Percentiles rank a stretch among this genome's conserved stretches.
These are phyloP conservation scores for Atta cephalotes DNA, from an alignment of 1,140 invertebrate species.

Conservation along the genomic window DNA sequence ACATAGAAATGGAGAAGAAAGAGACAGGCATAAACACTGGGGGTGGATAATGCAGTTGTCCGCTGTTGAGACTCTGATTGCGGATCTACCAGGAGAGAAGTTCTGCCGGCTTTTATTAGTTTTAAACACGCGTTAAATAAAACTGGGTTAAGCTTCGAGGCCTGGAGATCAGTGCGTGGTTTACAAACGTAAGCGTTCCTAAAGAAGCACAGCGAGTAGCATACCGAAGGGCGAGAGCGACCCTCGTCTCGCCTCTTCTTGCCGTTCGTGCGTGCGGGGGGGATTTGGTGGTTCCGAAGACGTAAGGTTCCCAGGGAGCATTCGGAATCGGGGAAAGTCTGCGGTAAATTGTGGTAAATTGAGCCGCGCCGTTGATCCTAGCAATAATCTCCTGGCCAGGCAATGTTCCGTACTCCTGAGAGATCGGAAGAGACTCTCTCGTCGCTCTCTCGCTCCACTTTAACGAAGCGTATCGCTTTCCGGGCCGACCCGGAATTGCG, in stretches of 20 bases:
- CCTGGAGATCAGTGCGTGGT: constrained; percentile 73
- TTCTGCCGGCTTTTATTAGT: constrained; percentile 82
- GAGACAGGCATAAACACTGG: not conserved
- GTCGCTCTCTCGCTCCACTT: constrained; percentile 26
- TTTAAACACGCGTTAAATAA: constrained; percentile 86
- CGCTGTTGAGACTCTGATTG: constrained; percentile 71
- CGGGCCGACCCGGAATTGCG: constrained; percentile 59
- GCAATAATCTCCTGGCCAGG: constrained; percentile 64
- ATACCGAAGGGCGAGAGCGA: constrained; percentile 20
- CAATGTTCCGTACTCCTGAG: constrained; percentile 34
- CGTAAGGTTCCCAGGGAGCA: constrained; percentile 64
- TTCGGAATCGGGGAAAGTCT: constrained; percentile 56
- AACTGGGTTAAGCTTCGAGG: constrained; percentile 77
- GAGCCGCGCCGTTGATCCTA: constrained; percentile 61
- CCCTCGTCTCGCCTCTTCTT: constrained; percentile 18
- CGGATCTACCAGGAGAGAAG: constrained; percentile 64
- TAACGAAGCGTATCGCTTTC: constrained; percentile 56
- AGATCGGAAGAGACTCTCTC: not conserved
- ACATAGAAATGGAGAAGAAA: not conserved
- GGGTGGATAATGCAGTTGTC: constrained; percentile 68
- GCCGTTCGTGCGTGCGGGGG: constrained; percentile 43
- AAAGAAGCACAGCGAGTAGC: constrained; percentile 25
- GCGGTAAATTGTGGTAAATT: constrained; percentile 73
- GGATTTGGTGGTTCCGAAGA: constrained; percentile 65
- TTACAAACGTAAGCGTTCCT: constrained; percentile 70